Evolutionary conservation across 2,888 invertebrate species (phyloP).

Genomic region (Dasypogon diadema): DNA sequence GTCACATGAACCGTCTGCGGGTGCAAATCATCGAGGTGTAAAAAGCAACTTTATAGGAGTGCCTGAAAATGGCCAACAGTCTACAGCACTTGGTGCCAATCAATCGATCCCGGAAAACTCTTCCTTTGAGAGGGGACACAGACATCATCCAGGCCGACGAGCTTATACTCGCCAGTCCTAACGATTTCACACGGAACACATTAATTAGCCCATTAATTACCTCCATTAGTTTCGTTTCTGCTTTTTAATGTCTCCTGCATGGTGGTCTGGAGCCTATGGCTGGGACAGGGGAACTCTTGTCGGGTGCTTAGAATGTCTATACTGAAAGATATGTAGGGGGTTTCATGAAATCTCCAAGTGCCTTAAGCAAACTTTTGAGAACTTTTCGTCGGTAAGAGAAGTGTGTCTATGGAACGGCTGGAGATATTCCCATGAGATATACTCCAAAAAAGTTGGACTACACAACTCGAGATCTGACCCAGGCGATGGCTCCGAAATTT

Average conservation of each 20-base stretch:
- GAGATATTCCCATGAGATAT: no score
- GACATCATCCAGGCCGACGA: not conserved
- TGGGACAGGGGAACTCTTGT: not conserved
- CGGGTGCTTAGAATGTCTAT: not conserved
- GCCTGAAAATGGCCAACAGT: not conserved
- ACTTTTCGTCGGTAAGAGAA: not conserved
- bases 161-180: not conserved
- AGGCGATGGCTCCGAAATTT: no score
- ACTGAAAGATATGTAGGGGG: not conserved
- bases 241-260: constrained; percentile 16
- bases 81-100: not conserved
- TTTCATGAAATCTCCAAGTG: not conserved
- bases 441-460: no score
- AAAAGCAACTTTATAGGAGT: not conserved
- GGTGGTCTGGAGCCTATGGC: not conserved
- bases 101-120: not conserved
- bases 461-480: no score
- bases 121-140: not conserved
- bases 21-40: not conserved
- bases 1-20: not conserved
- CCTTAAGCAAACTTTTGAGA: not conserved
- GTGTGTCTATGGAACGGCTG: no score
- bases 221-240: constrained; percentile 14
- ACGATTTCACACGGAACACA: constrained; percentile 25
- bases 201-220: constrained; percentile 42